Conservation (phyloP, 2,888 invertebrate genomes). For the Leptopilina myrica region DNA sequence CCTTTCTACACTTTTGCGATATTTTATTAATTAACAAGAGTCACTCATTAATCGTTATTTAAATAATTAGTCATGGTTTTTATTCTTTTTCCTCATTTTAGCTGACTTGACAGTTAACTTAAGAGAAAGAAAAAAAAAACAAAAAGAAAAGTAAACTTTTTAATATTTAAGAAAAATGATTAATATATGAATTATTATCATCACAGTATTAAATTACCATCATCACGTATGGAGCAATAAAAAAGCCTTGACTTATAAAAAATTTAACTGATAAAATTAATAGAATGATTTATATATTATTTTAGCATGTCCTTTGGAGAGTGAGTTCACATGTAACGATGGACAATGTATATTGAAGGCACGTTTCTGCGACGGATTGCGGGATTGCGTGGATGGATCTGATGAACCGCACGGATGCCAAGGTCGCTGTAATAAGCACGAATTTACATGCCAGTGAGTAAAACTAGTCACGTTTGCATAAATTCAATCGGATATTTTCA, state of each 20-base stretch:
- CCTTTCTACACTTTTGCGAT: conserved; percentile 28
- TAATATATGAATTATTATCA: not conserved
- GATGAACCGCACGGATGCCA: conserved; percentile 82
- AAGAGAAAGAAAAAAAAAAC: too few relatives aligned
- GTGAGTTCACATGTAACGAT: conserved; percentile 80
- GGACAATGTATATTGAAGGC: conserved; percentile 81
- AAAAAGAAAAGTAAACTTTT: not conserved
- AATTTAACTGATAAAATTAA: conserved; percentile 16
- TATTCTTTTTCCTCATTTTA: not conserved
- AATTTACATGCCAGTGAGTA: conserved; percentile 73
- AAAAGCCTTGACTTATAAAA: conserved; percentile 15
- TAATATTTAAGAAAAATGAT: not conserved
- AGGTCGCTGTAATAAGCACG: conserved; percentile 73
- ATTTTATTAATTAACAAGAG: conserved; percentile 19
- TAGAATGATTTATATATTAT: conserved; percentile 51
- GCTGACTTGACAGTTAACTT: not conserved
- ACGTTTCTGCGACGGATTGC: conserved; percentile 82
- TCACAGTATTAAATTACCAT: not conserved
- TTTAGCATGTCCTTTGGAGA: conserved; percentile 79
- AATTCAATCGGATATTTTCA: conserved; percentile 13
- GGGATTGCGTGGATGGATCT: conserved; percentile 83
- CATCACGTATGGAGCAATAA: not conserved
- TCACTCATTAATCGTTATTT: conserved; percentile 25
- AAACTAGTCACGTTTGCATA: conserved; percentile 28
- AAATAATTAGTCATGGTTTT: not conserved